Evolutionary conservation across 1,140 invertebrate species (phyloP).

Genomic region (Theocolax elegans): DNA sequence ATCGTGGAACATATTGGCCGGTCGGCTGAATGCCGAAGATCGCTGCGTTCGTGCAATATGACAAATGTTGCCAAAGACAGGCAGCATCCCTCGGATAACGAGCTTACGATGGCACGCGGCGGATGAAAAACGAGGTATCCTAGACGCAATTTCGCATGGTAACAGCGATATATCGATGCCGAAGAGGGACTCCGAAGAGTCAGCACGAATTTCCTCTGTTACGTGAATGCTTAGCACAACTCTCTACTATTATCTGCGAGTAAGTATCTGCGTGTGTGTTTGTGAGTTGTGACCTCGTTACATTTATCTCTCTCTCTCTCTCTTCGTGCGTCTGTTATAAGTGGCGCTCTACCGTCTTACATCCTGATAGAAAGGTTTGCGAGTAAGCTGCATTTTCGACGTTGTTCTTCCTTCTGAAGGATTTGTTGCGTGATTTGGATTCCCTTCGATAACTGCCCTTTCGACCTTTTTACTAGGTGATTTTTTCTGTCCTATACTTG

Average conservation of each 20-base stretch:
- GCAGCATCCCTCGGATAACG: neutral
- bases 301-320: too few species aligned
- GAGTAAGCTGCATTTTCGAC: too few species aligned
- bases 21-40: neutral
- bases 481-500: too few species aligned
- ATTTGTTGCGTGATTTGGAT: neutral
- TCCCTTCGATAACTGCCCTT: neutral
- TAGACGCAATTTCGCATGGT: too few species aligned
- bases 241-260: too few species aligned
- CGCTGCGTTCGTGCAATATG: neutral
- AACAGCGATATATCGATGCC: neutral
- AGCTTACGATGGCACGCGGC: neutral
- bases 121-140: conserved; percentile 8
- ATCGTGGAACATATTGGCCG: too few species aligned
- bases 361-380: too few species aligned
- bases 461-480: neutral
- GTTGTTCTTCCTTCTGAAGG: too few species aligned
- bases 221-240: too few species aligned
- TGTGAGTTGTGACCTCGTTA: conserved; percentile 9
- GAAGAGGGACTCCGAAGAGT: neutral
- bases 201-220: neutral
- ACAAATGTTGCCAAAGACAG: neutral
- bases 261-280: too few species aligned
- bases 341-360: too few species aligned
- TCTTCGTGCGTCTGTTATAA: neutral